phyloP scores from a whole-genome alignment of 2,888 invertebrate species.

The Synergus japonicus region DNA sequence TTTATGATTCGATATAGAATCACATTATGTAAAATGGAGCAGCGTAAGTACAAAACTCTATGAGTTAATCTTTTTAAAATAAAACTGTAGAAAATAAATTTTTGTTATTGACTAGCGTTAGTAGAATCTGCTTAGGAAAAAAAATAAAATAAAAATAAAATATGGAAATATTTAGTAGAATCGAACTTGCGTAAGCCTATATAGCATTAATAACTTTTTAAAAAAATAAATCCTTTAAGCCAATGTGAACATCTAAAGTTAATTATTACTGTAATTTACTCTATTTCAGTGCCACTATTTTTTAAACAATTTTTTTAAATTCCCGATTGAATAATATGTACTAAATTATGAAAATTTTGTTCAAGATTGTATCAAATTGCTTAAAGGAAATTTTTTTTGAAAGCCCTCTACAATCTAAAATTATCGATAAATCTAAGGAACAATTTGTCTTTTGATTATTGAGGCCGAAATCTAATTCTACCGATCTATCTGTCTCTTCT shows the following conservation, averaged over 20 bases:
- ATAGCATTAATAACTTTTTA: neutral
- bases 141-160: conserved; percentile 11
- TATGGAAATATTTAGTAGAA: neutral
- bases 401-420: neutral
- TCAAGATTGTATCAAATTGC: neutral
- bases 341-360: too few relatives aligned
- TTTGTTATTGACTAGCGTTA: conserved; percentile 23
- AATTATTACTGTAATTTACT: too few relatives aligned
- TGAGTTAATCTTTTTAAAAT: neutral
- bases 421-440: neutral
- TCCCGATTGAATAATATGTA: too few relatives aligned
- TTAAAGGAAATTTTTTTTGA: neutral
- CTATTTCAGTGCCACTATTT: too few relatives aligned
- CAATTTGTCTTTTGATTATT: conserved; percentile 13
- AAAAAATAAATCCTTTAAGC: too few relatives aligned
- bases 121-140: neutral
- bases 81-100: conserved; percentile 5
- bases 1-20: neutral
- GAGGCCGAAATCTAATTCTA: conserved; percentile 2
- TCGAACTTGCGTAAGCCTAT: conserved; percentile 17
- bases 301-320: too few relatives aligned
- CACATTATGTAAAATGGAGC: conserved; percentile 3
- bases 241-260: too few relatives aligned
- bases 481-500: neutral
- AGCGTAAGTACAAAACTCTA: conserved; percentile 28